These are phyloP conservation scores for Scotopteryx bipunctaria DNA, from an alignment of 2,888 invertebrate genomes.

Conservation along the genomic window DNA sequence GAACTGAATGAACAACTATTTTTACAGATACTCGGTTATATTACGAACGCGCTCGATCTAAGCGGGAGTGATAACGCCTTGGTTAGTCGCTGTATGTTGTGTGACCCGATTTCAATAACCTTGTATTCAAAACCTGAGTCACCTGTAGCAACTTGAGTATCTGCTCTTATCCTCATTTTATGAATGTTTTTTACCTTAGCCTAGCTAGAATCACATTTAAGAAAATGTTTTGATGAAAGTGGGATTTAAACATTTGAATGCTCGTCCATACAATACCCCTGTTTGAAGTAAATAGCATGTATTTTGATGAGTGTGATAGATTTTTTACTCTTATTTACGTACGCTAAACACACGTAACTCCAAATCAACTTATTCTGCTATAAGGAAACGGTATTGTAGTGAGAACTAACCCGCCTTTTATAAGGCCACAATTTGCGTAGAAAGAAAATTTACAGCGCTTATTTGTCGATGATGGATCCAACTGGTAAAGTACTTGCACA, in stretches of 20 bases:
- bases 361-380: neutral
- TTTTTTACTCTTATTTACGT: neutral
- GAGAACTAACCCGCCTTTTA: constrained; percentile 15
- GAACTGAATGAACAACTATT: constrained; percentile 28
- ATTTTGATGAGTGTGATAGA: neutral
- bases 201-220: constrained; percentile 2
- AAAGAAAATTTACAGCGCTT: constrained; percentile 1
- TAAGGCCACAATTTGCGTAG: constrained; percentile 7
- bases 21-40: constrained; percentile 76
- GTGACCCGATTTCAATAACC: constrained; percentile 30
- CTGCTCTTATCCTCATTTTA: neutral
- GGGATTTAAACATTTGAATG: neutral
- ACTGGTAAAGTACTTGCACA: neutral
- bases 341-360: constrained; percentile 1
- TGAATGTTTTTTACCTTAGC: constrained; percentile 2
- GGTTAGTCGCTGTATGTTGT: constrained; percentile 64
- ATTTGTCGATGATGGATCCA: neutral
- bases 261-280: neutral
- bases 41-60: constrained; percentile 71
- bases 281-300: constrained; percentile 3
- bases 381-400: constrained; percentile 10
- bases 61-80: constrained; percentile 60
- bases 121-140: constrained; percentile 5
- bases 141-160: constrained; percentile 10
- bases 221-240: neutral